A percentile compares a stretch with the other conserved stretches of the same genome.
Conservation (phyloP, 2,797 vertebrate species). For the Acanthurus leucopareius region DNA sequence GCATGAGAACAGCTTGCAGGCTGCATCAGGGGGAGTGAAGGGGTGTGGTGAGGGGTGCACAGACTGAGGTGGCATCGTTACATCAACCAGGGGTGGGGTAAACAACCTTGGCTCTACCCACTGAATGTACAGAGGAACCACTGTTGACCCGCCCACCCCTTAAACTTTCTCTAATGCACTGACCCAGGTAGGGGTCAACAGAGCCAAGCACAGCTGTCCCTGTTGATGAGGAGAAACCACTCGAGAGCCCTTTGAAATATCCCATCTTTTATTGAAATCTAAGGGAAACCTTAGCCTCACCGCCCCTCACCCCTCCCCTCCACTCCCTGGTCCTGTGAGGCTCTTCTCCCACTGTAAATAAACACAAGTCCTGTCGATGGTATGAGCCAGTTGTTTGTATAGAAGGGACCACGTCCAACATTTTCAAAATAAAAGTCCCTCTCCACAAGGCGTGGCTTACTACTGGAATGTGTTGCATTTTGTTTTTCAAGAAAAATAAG, state of each 20-base stretch:
- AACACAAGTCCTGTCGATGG: slow-evolving; percentile 80
- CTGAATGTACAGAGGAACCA: slow-evolving; percentile 85
- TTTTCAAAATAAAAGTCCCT: slow-evolving; percentile 82
- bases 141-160: slow-evolving; percentile 68
- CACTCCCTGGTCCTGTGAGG: slow-evolving; percentile 56
- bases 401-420: slow-evolving; percentile 77
- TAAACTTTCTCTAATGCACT: slow-evolving; percentile 73
- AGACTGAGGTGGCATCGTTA: slow-evolving; percentile 56
- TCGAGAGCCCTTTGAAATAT: slow-evolving; percentile 49
- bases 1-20: slow-evolving; percentile 78
- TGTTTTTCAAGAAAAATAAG: slow-evolving; percentile 85
- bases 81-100: slow-evolving; percentile 43
- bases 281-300: slow-evolving; percentile 58
- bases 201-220: slow-evolving; percentile 68
- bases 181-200: slow-evolving; percentile 77
- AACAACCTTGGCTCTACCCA: slow-evolving; percentile 68
- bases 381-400: slow-evolving; percentile 84
- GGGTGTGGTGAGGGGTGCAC: slow-evolving; percentile 55
- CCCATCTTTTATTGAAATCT: slow-evolving; percentile 48
- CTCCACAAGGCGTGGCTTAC: slow-evolving; percentile 82
- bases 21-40: slow-evolving; percentile 49
- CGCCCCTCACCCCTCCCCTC: slow-evolving; percentile 48
- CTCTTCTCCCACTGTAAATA: slow-evolving; percentile 82
- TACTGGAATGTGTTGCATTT: slow-evolving; percentile 90
- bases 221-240: slow-evolving; percentile 66